Conservation (phyloP, 1,140 invertebrate genomes). For the Lepidurus apus region DNA sequence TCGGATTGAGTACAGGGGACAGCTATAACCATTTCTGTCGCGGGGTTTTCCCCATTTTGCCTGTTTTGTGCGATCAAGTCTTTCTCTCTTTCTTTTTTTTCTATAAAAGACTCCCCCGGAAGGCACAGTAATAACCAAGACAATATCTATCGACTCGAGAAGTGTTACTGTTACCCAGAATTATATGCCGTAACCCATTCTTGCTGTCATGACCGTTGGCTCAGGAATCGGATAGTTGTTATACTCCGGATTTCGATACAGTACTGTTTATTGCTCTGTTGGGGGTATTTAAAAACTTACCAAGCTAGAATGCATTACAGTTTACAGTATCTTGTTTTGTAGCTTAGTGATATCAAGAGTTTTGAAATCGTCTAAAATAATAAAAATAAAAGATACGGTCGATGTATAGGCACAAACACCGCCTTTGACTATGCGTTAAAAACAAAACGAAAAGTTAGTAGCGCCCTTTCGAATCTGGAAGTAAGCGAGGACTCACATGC, state of each 20-base stretch:
- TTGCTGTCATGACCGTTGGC: background rate
- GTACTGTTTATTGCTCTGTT: too few relatives aligned
- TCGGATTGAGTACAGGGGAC: background rate
- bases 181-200: background rate
- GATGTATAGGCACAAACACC: too few relatives aligned
- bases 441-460: too few relatives aligned
- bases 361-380: too few relatives aligned
- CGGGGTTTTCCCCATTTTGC: background rate
- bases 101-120: background rate
- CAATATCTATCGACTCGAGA: background rate
- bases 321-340: too few relatives aligned
- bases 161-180: background rate
- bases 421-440: too few relatives aligned
- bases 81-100: background rate
- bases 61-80: background rate
- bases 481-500: background rate
- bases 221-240: background rate
- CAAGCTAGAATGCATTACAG: too few relatives aligned
- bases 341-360: too few relatives aligned
- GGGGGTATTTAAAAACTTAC: too few relatives aligned
- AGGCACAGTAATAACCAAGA: background rate
- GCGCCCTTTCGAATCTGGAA: too few relatives aligned
- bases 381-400: too few relatives aligned
- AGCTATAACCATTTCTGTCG: constrained; percentile 5
- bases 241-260: background rate